Percentiles rank a stretch among this genome's conserved stretches.
Conservation (phyloP, 1,140 invertebrate species). For the Coelopa frigida region DNA sequence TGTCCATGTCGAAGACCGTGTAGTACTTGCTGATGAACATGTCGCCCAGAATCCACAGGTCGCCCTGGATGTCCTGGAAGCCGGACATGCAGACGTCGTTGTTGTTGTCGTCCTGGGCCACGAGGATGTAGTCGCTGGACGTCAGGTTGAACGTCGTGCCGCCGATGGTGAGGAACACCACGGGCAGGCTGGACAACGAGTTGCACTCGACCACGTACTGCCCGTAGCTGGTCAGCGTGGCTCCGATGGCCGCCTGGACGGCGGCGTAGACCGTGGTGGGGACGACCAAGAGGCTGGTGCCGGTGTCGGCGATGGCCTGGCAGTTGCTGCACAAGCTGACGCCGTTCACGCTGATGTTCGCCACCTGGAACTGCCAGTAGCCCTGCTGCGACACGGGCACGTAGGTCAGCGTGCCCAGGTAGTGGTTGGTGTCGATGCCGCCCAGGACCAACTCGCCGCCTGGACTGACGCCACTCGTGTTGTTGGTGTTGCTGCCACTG, state of each 20-base stretch:
- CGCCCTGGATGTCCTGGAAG: constrained; percentile 16
- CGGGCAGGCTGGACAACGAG: constrained; percentile 14
- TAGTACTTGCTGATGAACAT: constrained; percentile 64
- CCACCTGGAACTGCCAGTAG: constrained; percentile 44
- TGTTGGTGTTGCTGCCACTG: constrained; percentile 52
- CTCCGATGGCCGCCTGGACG: constrained; percentile 9
- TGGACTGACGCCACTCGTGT: no score
- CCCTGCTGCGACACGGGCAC: constrained; percentile 32
- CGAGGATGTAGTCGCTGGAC: constrained; percentile 20
- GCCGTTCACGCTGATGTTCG: constrained; percentile 16
- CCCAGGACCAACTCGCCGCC: constrained; percentile 36
- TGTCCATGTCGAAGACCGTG: constrained; percentile 63
- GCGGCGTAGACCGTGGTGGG: constrained; percentile 39
- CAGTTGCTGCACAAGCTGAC: constrained; percentile 46
- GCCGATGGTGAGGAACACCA: constrained; percentile 23
- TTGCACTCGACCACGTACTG: constrained; percentile 7
- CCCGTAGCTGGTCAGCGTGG: background rate
- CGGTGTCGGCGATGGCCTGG: constrained; percentile 68
- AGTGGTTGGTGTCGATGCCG: constrained; percentile 28
- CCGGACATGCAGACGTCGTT: constrained; percentile 16
- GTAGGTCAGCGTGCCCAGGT: constrained; percentile 28
- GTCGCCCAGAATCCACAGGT: constrained; percentile 47
- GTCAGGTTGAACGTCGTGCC: constrained; percentile 20
- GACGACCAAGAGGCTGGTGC: constrained; percentile 66
- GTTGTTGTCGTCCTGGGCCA: background rate